Evolutionary conservation across 2,888 invertebrate species (phyloP), one percentile per base, ranked within the genome.

Genomic region (Ophion ventricosus): DNA sequence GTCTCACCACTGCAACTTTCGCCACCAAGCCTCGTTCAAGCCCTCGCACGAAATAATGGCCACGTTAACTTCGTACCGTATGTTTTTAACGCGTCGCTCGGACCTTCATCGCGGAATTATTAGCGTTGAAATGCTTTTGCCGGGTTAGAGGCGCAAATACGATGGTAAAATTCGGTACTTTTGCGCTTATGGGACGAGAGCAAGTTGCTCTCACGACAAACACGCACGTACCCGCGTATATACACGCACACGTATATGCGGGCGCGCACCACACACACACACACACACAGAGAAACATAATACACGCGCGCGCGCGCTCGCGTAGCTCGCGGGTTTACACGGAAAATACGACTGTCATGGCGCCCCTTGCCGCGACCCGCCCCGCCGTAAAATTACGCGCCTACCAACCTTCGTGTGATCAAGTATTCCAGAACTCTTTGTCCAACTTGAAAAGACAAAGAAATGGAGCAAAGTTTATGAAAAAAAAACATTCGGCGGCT

Each of bases 321-420:
- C 86, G 61, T 86, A 77, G 72, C 85, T 87, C 87, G 87, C 89
- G n/a, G 86, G 89, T 88, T 90, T 87, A 91, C 89, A 57, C 90
- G 90, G 90, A 90, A 88, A 88, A 87, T 81, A 83, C 76, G 87
- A 91, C 91, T 91, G 92, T 92, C 91, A 91, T 91, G 91, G 91
- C 91, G 88, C 88, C 85, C 86, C 88, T 89, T 89, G 88, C 86
- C 82, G 75, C 84, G 84, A 80, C 88, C 90, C 90, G 88, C 90
- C 88, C 88, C 87, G 89, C 89, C 87, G 75, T 87, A 86, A 87
- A 88, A 87, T 86, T 88, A 87, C 88, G 87, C 87, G 87, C 85
- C 85, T 61, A 70, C 56, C 59, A 54, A 74, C 49, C 63, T 40
- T 11, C 26, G 29, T 17, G 8, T 23, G 5, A 63, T 70, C 20